Base-by-base conservation (phyloP, 2,888 invertebrate species). In the Amorpha juglandis region DNA sequence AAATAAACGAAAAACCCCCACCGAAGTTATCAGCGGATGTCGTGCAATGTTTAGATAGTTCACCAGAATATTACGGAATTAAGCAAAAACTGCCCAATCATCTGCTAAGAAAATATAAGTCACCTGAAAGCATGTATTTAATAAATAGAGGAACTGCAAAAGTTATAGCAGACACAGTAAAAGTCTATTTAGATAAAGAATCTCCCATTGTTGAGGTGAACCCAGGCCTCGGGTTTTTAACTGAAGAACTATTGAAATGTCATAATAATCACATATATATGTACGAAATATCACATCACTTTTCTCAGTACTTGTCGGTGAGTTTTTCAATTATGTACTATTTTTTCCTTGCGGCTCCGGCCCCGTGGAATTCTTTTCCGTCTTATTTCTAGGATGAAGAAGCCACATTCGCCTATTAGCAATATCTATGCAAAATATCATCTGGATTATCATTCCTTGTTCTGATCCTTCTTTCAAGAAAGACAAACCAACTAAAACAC, bases 161-260 rank as follows among this genome's bases (percentile, higher is more conserved):
- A 68, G 69, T 78, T 69, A 89, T 94, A 66, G 78, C 80, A 1
- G 74, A 80, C 33, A 76, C 88, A 38, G 81, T 94, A n/a, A 80
- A 79, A 69, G 73, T 76, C 12, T 78, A 88, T 69, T 73, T 94
- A 27, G 73, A 74, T 33, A 69, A 78, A 12, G 75, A 81, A n/a
- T 75, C 81, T 14, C 87, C 93, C 2, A 78, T 95, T 16, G 85
- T 95, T n/a, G 97, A 97, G 89, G 90, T 95, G 0, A 96, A 96
- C 87, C 95, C 97, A 0, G 97, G 97, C 0, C 86, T 95, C 52
- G 96, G 97, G 0, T 83, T 95, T 21, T 82, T 97, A 63, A 95
- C 96, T 1, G 82, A 91, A 71, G 91, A 95, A 73, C 79, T 97
- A 45, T 82, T 96, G 6, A 78, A 93, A 8, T 83, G 81, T 71